These are phyloP conservation scores for Nomada goodeniana DNA, from an alignment of 2,888 invertebrate species.

Conservation along the genomic window DNA sequence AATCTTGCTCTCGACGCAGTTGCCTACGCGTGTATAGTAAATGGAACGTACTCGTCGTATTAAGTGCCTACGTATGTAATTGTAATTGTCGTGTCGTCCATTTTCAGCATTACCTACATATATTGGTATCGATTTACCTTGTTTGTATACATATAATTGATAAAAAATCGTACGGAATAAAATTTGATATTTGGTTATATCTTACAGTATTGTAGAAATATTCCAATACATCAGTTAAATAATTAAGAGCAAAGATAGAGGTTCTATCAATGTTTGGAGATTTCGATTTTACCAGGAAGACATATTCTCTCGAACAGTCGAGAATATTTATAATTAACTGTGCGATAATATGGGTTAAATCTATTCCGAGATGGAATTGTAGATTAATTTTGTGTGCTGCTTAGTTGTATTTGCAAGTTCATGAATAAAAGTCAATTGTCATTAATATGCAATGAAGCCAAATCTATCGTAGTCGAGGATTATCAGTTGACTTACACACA, in stretches of 20 bases:
- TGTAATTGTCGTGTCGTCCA: neutral
- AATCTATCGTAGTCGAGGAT: slow-evolving; percentile 3
- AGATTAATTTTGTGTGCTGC: neutral
- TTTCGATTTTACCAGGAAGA: too few species aligned
- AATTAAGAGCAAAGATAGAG: too few species aligned
- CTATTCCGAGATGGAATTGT: neutral
- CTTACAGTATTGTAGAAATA: neutral
- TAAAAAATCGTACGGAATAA: neutral
- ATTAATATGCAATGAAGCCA: neutral
- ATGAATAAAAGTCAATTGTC: neutral
- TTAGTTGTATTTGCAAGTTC: neutral
- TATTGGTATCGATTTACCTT: too few species aligned
- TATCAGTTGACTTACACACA: neutral
- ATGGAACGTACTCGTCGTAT: neutral
- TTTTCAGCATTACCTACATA: neutral
- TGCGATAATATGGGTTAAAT: neutral
- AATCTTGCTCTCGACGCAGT: neutral
- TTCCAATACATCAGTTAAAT: too few species aligned
- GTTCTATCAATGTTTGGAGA: too few species aligned
- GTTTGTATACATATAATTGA: neutral
- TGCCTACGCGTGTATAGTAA: neutral
- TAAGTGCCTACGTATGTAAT: too few species aligned
- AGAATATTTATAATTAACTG: neutral
- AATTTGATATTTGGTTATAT: too few species aligned
- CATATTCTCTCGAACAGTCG: too few species aligned